Percentiles rank a stretch among this genome's conserved stretches.
phyloP scores from a whole-genome alignment of 2,888 invertebrate genomes.

The Chelonus formosanus region DNA sequence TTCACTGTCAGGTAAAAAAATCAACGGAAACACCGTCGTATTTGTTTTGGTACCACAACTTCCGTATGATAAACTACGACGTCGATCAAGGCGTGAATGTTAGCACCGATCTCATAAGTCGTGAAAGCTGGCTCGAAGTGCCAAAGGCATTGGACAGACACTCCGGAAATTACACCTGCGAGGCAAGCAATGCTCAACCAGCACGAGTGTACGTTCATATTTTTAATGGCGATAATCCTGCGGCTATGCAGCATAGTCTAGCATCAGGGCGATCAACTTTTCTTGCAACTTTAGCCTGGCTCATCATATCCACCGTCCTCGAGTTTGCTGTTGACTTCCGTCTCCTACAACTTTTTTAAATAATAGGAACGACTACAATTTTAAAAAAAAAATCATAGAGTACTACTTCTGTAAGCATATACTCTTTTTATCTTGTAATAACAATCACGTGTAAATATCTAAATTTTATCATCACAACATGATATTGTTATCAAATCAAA shows the following conservation, averaged over 20 bases:
- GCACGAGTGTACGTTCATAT: slow-evolving; percentile 90
- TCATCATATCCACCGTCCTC: slow-evolving; percentile 43
- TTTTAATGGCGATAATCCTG: slow-evolving; percentile 86
- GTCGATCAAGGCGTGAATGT: slow-evolving; percentile 86
- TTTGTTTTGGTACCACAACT: slow-evolving; percentile 83
- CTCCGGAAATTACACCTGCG: slow-evolving; percentile 89
- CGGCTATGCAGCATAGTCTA: slow-evolving; percentile 79
- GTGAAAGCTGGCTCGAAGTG: slow-evolving; percentile 74
- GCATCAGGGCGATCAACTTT: slow-evolving; percentile 45
- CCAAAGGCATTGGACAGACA: slow-evolving; percentile 74
- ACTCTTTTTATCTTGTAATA: too few relatives aligned
- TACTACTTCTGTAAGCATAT: too few relatives aligned
- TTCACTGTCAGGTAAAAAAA: slow-evolving; percentile 84
- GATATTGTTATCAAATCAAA: too few relatives aligned
- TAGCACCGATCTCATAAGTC: slow-evolving; percentile 78
- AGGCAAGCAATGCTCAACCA: slow-evolving; percentile 87
- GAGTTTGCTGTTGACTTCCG: slow-evolving; percentile 33
- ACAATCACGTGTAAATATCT: too few relatives aligned
- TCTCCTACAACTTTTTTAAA: slow-evolving; percentile 18
- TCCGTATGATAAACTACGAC: slow-evolving; percentile 92
- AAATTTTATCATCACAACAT: too few relatives aligned
- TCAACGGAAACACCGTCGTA: slow-evolving; percentile 86
- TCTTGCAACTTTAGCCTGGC: slow-evolving; percentile 39
- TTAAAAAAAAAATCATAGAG: too few relatives aligned
- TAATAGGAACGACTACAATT: too few relatives aligned